phyloP scores from a whole-genome alignment of 1,140 invertebrate species.

The Drosophila biarmipes region DNA sequence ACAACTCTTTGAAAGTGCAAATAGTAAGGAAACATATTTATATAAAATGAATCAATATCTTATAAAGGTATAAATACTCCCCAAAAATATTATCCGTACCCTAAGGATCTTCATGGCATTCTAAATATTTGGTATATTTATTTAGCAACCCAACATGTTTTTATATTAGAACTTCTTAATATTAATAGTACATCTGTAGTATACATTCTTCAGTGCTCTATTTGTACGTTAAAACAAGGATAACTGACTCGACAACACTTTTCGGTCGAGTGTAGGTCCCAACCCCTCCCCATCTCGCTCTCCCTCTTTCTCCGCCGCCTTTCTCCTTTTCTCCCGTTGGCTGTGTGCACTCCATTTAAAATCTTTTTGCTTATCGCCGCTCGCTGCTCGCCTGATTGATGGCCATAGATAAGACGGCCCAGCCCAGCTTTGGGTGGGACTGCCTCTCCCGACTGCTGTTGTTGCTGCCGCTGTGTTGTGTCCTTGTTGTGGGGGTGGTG shows the following conservation, averaged over 20 bases:
- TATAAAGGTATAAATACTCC: too few relatives aligned
- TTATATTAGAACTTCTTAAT: too few relatives aligned
- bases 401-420: constrained; percentile 83
- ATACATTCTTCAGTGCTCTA: not conserved
- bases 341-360: constrained; percentile 79
- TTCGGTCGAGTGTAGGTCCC: constrained; percentile 5
- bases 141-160: too few relatives aligned
- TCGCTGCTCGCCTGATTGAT: constrained; percentile 84
- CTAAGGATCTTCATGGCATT: too few relatives aligned
- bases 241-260: not conserved
- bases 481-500: constrained; percentile 32
- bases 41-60: too few relatives aligned
- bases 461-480: constrained; percentile 30
- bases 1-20: too few relatives aligned
- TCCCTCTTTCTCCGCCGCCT: not conserved
- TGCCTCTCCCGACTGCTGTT: not conserved
- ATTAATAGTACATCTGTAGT: too few relatives aligned
- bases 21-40: too few relatives aligned
- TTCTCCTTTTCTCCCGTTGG: constrained; percentile 17
- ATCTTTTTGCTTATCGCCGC: constrained; percentile 84
- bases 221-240: too few relatives aligned
- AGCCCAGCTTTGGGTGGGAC: constrained; percentile 56
- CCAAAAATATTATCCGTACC: too few relatives aligned
- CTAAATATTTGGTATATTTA: too few relatives aligned
- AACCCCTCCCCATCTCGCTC: not conserved